Conservation (phyloP, 30 jellyfish, hydroid and myxozoan genomes). For the Hydractinia symbiolongicarpus region DNA sequence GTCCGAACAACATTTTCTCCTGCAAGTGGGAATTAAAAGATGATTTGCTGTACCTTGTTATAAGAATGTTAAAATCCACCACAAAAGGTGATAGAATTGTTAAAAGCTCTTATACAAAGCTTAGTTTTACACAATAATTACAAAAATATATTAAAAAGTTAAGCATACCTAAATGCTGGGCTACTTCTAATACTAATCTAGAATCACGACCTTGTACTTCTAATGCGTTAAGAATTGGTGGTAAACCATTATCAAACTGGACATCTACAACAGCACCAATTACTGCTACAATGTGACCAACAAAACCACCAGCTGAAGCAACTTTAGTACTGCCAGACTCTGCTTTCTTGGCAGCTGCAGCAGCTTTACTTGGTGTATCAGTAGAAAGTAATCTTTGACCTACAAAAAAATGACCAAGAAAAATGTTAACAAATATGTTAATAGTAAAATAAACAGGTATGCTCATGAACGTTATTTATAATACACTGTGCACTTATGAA, state of each 20-base stretch:
- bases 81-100: no score
- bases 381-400: conserved; percentile 89
- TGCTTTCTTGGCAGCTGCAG: conserved; percentile 77
- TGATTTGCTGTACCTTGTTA: neutral
- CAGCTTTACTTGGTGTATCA: conserved; percentile 53
- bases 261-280: conserved; percentile 99
- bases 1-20: conserved; percentile 99
- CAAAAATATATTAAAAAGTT: no score
- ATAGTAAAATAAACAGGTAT: neutral
- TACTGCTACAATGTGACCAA: conserved; percentile 96
- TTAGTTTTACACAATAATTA: no score
- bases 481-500: neutral
- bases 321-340: conserved; percentile 30
- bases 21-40: neutral
- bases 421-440: neutral
- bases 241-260: conserved; percentile 87
- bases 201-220: conserved; percentile 97
- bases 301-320: conserved; percentile 37
- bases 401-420: conserved; percentile 8
- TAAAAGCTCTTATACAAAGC: no score
- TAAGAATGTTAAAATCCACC: no score
- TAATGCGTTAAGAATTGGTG: conserved; percentile 97
- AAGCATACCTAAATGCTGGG: conserved; percentile 96
- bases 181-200: conserved; percentile 95
- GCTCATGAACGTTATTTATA: neutral